Conservation (phyloP, 2,888 invertebrate species). For the Meta bourneti region DNA sequence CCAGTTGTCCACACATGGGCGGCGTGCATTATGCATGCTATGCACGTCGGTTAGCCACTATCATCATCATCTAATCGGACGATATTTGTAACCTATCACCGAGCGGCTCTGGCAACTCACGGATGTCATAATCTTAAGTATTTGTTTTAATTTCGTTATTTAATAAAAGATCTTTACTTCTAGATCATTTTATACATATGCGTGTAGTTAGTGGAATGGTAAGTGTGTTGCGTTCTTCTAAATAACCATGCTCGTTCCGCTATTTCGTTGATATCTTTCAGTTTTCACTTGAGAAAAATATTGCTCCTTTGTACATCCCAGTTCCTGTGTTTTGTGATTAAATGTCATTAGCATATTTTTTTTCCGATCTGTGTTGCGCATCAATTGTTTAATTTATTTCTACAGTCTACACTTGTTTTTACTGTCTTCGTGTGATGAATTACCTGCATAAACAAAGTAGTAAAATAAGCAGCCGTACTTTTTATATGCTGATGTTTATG, state of each 20-base stretch:
- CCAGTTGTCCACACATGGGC: background rate
- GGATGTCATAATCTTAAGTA: conserved; percentile 53
- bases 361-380: background rate
- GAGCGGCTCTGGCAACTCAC: conserved; percentile 64
- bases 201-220: background rate
- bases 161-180: conserved; percentile 24
- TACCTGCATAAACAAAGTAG: too few relatives aligned
- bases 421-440: background rate
- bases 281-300: conserved; percentile 5
- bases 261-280: background rate
- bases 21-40: conserved; percentile 17
- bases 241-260: background rate
- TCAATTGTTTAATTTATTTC: background rate
- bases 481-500: background rate
- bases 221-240: background rate
- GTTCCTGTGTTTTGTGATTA: conserved; percentile 38
- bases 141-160: conserved; percentile 73
- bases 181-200: background rate
- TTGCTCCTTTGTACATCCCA: background rate
- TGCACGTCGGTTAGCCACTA: conserved; percentile 30
- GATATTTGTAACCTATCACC: conserved; percentile 64
- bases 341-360: conserved; percentile 45
- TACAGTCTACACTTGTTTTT: background rate
- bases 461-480: too few relatives aligned
- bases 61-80: conserved; percentile 57